Base-by-base conservation (phyloP, 2,888 invertebrate genomes). In the Habrosyne pyritoides region DNA sequence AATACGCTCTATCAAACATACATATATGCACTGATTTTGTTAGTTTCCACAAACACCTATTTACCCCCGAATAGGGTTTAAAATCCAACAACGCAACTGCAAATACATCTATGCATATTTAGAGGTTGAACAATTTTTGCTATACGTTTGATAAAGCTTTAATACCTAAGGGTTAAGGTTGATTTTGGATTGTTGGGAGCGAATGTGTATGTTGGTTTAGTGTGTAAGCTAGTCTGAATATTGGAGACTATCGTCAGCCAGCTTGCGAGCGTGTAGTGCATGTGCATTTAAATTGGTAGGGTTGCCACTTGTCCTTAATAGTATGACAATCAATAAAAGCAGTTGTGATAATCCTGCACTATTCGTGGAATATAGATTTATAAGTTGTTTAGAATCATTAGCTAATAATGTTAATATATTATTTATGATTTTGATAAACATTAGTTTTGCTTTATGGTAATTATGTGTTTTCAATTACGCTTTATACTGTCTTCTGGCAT, bases 171-270 rank as follows among this genome's bases (percentile, higher is more conserved):
- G 8, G 0, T 24, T 26, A 26, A 18, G 28, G 18, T 26, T 18
- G 4, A 50, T 50, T 22, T 50, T 50, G 12, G 8, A 21, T 10
- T 14, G 28, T 18, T 2, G 14, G 5, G 10, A 14, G n/a, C 21
- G 28, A 24, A 49, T 49, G 24, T 10, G 47, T 36, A 69, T 62
- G 51, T 66, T 64, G 54, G 69, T 54, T 42, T 64, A 56, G 59
- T 52, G 52, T 55, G 61, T 36, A 60, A 66, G 61, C 58, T 57
- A 51, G 60, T 63, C 56, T 69, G 69, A 66, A 71, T 71, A 71
- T 71, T 62, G 67, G 61, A 69, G 67, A 64, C 69, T 46, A 42
- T 52, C 24, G 46, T 24, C 18, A 47, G 53, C 50, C 28, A 50
- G 50, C 50, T 50, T 28, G 50, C 22, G 28, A 30, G 50, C 28